These are phyloP conservation scores for Aurelia coerulea DNA, from an alignment of 30 jellyfish, hydroid and myxozoan genomes.

Conservation along the genomic window DNA sequence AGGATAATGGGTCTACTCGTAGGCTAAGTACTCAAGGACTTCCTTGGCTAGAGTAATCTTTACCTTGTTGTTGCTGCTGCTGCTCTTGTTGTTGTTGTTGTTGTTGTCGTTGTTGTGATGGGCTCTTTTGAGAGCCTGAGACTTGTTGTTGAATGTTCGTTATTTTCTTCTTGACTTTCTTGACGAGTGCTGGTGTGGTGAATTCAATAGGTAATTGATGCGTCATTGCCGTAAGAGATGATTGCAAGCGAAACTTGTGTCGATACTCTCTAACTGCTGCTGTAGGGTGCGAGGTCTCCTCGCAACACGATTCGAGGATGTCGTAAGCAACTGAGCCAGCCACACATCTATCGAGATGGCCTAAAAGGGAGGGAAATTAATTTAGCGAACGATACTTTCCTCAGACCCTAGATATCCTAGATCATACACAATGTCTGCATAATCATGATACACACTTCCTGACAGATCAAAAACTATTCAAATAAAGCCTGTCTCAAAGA, in stretches of 20 bases:
- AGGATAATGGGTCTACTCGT: too few species aligned
- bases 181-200: conserved; percentile 80
- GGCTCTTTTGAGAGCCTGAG: conserved; percentile 32
- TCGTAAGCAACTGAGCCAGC: conserved; percentile 99
- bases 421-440: too few species aligned
- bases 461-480: too few species aligned
- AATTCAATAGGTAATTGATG: conserved; percentile 85
- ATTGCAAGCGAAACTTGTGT: conserved; percentile 90
- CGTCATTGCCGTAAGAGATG: conserved; percentile 80
- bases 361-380: conserved; percentile 6
- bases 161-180: conserved; percentile 79
- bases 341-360: conserved; percentile 99
- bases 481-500: too few species aligned
- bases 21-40: too few species aligned
- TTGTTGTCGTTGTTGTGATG: conserved; percentile 54
- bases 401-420: too few species aligned
- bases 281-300: conserved; percentile 97
- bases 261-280: conserved; percentile 95
- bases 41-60: too few species aligned
- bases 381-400: too few species aligned
- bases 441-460: too few species aligned
- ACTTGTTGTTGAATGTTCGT: conserved; percentile 83
- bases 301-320: conserved; percentile 97
- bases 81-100: not conserved
- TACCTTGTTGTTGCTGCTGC: too few species aligned